Evolutionary conservation across 2,888 invertebrate genomes (phyloP).

Genomic region (Mechanitis mazaeus): DNA sequence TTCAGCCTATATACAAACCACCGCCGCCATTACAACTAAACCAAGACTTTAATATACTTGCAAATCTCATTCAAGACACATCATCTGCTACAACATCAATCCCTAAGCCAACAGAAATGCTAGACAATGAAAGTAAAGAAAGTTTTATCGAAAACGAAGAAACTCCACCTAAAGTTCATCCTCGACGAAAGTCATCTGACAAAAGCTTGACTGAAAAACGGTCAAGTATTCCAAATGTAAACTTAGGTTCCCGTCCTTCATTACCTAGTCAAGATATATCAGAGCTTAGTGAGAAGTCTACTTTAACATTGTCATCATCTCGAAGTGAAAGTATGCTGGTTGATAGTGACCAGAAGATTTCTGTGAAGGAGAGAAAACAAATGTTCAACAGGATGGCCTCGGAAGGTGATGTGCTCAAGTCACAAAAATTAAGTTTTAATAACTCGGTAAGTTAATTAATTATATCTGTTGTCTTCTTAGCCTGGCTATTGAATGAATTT

Average conservation of each 20-base stretch:
- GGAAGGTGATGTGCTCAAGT: slow-evolving; percentile 81
- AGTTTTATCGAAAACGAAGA: slow-evolving; percentile 42
- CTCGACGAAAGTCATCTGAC: slow-evolving; percentile 56
- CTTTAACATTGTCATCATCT: slow-evolving; percentile 54
- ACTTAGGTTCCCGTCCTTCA: slow-evolving; percentile 38
- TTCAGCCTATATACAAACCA: slow-evolving; percentile 73
- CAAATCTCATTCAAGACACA: slow-evolving; percentile 51
- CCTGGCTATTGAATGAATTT: background rate
- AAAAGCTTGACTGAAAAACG: slow-evolving; percentile 46
- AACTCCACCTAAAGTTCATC: slow-evolving; percentile 53
- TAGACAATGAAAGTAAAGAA: slow-evolving; percentile 45
- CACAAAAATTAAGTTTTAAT: slow-evolving; percentile 57
- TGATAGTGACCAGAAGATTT: slow-evolving; percentile 81
- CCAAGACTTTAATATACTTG: slow-evolving; percentile 59
- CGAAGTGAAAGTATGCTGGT: slow-evolving; percentile 61
- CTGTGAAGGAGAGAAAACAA: slow-evolving; percentile 94
- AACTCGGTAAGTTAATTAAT: slow-evolving; percentile 78
- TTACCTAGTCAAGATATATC: slow-evolving; percentile 44
- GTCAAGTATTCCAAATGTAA: slow-evolving; percentile 36
- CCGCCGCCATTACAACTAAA: slow-evolving; percentile 70
- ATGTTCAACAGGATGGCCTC: slow-evolving; percentile 95
- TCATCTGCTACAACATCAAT: slow-evolving; percentile 21
- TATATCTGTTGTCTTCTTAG: slow-evolving; percentile 2
- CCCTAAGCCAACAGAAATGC: slow-evolving; percentile 17
- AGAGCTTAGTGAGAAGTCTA: slow-evolving; percentile 39